Conservation (phyloP, 2,113 vertebrate genomes). For the Thalassarche chlororhynchos region DNA sequence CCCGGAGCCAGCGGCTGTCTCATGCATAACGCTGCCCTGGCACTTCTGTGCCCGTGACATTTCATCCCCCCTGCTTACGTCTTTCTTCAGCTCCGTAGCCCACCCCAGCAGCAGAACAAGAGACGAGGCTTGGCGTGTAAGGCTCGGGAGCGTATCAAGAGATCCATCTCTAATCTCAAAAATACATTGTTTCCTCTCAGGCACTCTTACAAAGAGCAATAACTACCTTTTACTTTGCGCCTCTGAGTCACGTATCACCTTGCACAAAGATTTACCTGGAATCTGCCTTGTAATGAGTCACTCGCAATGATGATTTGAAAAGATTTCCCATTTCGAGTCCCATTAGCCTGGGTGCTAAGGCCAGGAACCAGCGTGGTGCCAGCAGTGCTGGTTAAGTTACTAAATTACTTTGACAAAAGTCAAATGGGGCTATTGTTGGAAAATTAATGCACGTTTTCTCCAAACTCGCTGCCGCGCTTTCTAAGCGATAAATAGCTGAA, state of each 20-base stretch:
- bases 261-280: slow-evolving; percentile 50
- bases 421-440: slow-evolving; percentile 57
- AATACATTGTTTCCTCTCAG: slow-evolving; percentile 4
- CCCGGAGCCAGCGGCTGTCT: neutral
- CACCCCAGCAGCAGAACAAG: neutral
- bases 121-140: neutral
- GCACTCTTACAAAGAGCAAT: neutral
- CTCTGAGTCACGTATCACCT: slow-evolving; percentile 46
- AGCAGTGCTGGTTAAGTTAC: slow-evolving; percentile 35
- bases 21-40: neutral
- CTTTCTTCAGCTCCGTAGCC: neutral
- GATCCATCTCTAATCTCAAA: neutral
- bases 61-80: neutral
- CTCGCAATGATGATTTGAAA: slow-evolving; percentile 8
- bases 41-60: neutral
- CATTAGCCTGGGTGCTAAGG: slow-evolving; percentile 35
- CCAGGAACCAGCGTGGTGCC: slow-evolving; percentile 29
- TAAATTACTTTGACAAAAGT: slow-evolving; percentile 59
- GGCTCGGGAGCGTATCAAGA: neutral
- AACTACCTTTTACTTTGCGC: neutral
- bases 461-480: neutral
- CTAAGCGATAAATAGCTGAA: slow-evolving; percentile 45
- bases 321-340: slow-evolving; percentile 45
- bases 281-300: slow-evolving; percentile 59
- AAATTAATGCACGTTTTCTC: slow-evolving; percentile 56